Base-by-base conservation (phyloP, 2,797 vertebrate species). In the Clarias platycephalus region DNA sequence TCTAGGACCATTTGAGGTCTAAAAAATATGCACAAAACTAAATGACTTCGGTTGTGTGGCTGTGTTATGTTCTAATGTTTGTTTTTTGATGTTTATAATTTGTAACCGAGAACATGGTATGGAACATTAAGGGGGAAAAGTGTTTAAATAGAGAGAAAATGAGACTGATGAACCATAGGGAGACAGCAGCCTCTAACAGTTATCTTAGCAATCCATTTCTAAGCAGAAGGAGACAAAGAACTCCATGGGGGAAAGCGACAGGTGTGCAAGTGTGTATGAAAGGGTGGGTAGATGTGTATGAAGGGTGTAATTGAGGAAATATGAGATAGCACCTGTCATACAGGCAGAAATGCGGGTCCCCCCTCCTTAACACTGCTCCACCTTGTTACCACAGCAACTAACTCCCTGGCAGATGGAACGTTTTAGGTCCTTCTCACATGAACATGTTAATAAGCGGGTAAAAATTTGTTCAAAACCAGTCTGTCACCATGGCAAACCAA, bases 271-370 rank as follows among this genome's bases (percentile, higher is more conserved):
- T 67, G 37, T 70, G 13, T 60, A 68, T 62, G 24, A 71, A 16
- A 55, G 81, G 81, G 76, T 67, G 82, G 79, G 78, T 76, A 80
- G 79, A 83, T 63, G 67, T 81, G 82, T 82, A 94, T 94, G 93
- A 94, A 82, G 86, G 89, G 91, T 90, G 88, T 91, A 88, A 90
- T 88, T 85, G 86, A 89, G 87, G 93, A 91, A 94, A 93, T 83
- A 89, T 34, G 90, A 94, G 89, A 92, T 91, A 90, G 87, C 94
- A 94, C 94, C 94, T 94, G 94, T 93, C 91, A 90, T 87, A 83
- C 87, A 81, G 88, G 89, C 90, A 89, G 88, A 89, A 82, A 90
- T 83, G 83, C 80, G 86, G 83, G 83, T 85, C 79, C 85, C 85
- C 85, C 87, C 67, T 81, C 84, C 82, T 26, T 82, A 82, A 74